These are phyloP conservation scores for Schizopygopsis malacanthus DNA, from an alignment of 2,797 vertebrate genomes.

Conservation along the genomic window DNA sequence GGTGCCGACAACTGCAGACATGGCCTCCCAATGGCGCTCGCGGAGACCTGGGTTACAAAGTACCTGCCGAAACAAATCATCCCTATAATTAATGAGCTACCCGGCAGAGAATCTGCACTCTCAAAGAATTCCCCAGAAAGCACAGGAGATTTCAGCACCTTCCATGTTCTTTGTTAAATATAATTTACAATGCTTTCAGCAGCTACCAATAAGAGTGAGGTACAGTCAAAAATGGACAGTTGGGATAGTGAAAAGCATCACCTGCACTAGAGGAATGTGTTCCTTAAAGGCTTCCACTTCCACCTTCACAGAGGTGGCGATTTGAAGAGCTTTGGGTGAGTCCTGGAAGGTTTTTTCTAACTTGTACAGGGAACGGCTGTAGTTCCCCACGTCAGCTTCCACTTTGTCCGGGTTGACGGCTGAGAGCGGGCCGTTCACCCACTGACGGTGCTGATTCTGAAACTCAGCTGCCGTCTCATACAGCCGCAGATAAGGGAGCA, in stretches of 20 bases:
- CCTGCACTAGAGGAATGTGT: constrained; percentile 84
- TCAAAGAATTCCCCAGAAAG: background rate
- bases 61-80: constrained; percentile 62
- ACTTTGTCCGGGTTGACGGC: constrained; percentile 84
- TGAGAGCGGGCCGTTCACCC: constrained; percentile 81
- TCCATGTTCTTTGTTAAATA: background rate
- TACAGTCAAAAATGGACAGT: background rate
- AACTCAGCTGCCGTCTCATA: constrained; percentile 83
- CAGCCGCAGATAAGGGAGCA: constrained; percentile 85
- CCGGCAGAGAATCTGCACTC: background rate
- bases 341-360: constrained; percentile 82
- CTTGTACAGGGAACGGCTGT: constrained; percentile 83
- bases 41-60: constrained; percentile 88
- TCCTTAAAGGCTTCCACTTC: constrained; percentile 85
- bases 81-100: constrained; percentile 1
- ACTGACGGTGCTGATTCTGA: constrained; percentile 74
- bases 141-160: background rate
- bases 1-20: constrained; percentile 78
- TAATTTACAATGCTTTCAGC: background rate
- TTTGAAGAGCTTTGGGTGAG: constrained; percentile 78
- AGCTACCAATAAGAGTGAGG: background rate
- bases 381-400: constrained; percentile 82
- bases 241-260: constrained; percentile 36
- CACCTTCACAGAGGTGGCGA: constrained; percentile 76
- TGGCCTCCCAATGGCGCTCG: constrained; percentile 84